Conservation (phyloP, 2,888 invertebrate genomes). For the Polietes domitor region DNA sequence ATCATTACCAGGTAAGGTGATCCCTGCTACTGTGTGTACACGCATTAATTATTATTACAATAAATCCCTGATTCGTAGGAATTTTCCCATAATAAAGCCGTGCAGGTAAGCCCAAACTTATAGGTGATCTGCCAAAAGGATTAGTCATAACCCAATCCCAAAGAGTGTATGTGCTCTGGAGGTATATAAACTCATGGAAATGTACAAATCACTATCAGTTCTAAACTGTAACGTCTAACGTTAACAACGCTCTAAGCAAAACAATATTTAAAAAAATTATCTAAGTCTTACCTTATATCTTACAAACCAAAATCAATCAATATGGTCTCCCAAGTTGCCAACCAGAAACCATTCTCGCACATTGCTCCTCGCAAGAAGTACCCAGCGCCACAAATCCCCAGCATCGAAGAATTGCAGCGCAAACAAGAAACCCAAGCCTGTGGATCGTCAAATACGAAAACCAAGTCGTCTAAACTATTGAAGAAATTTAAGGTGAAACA, state of each 20-base stretch:
- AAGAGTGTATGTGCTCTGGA: background rate
- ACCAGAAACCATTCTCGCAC: background rate
- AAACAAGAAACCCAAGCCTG: slow-evolving; percentile 69
- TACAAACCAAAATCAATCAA: background rate
- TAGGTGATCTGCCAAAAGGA: too few species aligned
- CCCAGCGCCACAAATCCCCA: slow-evolving; percentile 30
- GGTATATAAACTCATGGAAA: slow-evolving; percentile 3
- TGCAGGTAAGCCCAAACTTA: too few species aligned
- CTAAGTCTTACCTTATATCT: too few species aligned
- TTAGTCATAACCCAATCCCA: too few species aligned
- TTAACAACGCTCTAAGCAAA: slow-evolving; percentile 6
- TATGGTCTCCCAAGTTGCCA: slow-evolving; percentile 3
- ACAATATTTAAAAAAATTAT: too few species aligned
- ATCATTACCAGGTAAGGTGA: too few species aligned
- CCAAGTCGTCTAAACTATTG: slow-evolving; percentile 53
- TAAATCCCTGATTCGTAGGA: too few species aligned
- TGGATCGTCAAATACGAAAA: slow-evolving; percentile 28
- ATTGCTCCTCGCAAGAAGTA: slow-evolving; percentile 17
- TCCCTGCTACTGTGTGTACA: too few species aligned
- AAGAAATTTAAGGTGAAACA: slow-evolving; percentile 73
- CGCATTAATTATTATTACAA: too few species aligned
- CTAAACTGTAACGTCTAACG: slow-evolving; percentile 46
- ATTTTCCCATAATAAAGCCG: too few species aligned
- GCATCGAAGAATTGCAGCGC: slow-evolving; percentile 70
- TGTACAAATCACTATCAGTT: slow-evolving; percentile 11